Conservation (phyloP, 2,113 vertebrate genomes). For the Dolichotis patagonum region DNA sequence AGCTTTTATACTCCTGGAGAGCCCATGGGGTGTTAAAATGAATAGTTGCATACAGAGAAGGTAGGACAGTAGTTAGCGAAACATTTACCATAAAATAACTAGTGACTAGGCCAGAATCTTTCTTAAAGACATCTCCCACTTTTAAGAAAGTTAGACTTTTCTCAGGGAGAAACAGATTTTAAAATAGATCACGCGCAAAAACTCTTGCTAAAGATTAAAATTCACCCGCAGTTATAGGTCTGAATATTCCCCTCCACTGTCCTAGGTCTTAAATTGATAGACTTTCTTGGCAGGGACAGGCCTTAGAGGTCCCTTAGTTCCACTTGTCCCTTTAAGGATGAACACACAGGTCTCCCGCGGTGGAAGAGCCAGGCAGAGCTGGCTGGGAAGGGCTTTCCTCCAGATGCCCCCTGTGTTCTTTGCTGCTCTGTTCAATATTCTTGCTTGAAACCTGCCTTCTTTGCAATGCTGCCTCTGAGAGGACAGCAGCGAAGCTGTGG, state of each 20-base stretch:
- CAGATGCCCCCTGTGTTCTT: neutral
- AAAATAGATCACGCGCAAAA: neutral
- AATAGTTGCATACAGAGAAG: slow-evolving; percentile 51
- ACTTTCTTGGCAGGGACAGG: neutral
- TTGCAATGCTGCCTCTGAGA: neutral
- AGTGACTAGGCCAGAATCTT: slow-evolving; percentile 23
- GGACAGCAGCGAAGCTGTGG: neutral
- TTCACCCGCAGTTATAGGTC: neutral
- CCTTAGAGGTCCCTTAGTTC: neutral
- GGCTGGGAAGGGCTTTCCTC: neutral
- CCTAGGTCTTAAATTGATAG: neutral
- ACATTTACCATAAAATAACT: slow-evolving; percentile 36
- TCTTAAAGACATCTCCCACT: slow-evolving; percentile 43
- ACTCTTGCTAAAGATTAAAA: neutral
- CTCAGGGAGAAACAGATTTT: neutral
- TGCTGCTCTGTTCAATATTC: neutral
- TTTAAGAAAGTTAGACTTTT: slow-evolving; percentile 41
- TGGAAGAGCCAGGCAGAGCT: neutral
- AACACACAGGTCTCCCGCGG: neutral
- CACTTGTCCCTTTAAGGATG: neutral
- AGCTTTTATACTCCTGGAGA: slow-evolving; percentile 37
- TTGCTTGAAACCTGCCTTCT: neutral
- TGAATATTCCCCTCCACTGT: neutral
- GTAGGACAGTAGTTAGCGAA: slow-evolving; percentile 17
- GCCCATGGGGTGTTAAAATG: slow-evolving; percentile 38